Percentiles rank a stretch among this genome's conserved stretches.
phyloP scores from a whole-genome alignment of 2,888 invertebrate genomes.

The Hipparchia sbordonii region DNA sequence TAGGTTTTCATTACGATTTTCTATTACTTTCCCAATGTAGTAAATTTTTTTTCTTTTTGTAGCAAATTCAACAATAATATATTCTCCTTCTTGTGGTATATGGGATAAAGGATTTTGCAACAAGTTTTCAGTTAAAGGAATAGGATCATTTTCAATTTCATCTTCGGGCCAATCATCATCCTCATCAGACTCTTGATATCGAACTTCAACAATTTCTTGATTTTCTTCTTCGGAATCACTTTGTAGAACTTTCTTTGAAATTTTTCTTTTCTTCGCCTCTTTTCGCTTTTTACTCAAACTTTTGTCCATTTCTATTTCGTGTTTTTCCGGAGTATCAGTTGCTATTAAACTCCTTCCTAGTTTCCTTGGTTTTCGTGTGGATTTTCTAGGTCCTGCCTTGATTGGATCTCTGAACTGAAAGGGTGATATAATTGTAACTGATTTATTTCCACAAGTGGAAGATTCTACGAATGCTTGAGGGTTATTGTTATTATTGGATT shows the following conservation, averaged over 20 bases:
- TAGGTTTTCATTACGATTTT: background rate
- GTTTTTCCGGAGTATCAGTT: conserved; percentile 4
- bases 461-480: background rate
- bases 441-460: background rate
- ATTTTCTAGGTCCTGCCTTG: conserved; percentile 5
- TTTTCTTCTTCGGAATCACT: conserved; percentile 7
- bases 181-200: conserved; percentile 1
- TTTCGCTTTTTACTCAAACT: conserved; percentile 4
- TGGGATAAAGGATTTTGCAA: background rate
- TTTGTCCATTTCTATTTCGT: conserved; percentile 1
- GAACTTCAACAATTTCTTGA: background rate
- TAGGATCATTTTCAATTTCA: background rate
- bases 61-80: background rate
- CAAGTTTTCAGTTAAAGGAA: background rate
- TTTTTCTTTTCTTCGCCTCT: conserved; percentile 4
- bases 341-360: conserved; percentile 5
- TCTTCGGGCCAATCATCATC: background rate
- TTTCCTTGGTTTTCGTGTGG: conserved; percentile 2
- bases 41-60: background rate
- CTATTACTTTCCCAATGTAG: background rate
- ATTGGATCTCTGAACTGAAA: conserved; percentile 6
- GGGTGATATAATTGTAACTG: conserved; percentile 2
- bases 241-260: background rate
- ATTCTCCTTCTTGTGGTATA: background rate
- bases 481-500: background rate